phyloP scores from a whole-genome alignment of 1,140 invertebrate genomes.

The Drosophila watanabei region DNA sequence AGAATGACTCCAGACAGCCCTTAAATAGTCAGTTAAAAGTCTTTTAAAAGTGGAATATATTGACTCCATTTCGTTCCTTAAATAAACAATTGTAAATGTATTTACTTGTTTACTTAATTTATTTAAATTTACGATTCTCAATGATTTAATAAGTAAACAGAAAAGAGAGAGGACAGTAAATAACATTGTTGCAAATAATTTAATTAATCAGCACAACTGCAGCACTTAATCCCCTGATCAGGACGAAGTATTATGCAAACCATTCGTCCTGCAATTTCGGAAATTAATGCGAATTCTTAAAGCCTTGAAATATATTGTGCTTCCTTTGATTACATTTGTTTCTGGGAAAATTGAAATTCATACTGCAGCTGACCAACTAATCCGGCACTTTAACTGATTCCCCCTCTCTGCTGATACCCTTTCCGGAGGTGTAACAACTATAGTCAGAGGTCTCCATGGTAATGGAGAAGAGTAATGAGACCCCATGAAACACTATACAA shows the following conservation, averaged over 20 bases:
- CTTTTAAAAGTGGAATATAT: not conserved
- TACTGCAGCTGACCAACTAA: conserved; percentile 19
- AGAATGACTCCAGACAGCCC: not conserved
- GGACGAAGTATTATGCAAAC: not conserved
- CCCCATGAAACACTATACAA: not conserved
- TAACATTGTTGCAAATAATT: not conserved
- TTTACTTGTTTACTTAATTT: not conserved
- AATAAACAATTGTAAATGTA: not conserved
- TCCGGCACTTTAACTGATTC: conserved; percentile 25
- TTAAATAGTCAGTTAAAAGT: not conserved
- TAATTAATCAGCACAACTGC: not conserved
- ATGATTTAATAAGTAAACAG: not conserved
- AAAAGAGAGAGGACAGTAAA: not conserved
- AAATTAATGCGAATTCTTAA: not conserved
- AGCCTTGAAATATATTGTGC: not conserved
- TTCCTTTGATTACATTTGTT: conserved; percentile 1
- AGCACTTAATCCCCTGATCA: not conserved
- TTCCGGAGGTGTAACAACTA: too few relatives aligned
- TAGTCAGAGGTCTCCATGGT: not conserved
- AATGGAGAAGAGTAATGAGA: not conserved
- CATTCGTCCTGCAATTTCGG: not conserved
- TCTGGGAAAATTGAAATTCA: not conserved
- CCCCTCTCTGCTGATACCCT: not conserved
- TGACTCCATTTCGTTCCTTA: not conserved
- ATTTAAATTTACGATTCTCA: not conserved